Conservation (phyloP, 2,113 vertebrate genomes). For the Leucopsar rothschildi region DNA sequence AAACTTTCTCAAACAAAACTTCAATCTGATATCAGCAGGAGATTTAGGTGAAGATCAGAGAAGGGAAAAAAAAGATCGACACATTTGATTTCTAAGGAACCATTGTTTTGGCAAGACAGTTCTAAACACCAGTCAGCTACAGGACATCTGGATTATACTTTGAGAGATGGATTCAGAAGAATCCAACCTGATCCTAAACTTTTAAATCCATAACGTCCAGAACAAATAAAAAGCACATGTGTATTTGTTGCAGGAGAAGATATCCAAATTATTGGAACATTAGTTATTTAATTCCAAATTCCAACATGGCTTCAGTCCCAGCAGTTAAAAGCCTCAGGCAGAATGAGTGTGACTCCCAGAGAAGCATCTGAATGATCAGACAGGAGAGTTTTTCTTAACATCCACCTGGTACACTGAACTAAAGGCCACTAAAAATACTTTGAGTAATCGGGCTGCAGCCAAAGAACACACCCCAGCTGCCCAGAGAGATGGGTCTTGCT, state of each 20-base stretch:
- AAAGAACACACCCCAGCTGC: background rate
- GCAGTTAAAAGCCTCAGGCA: background rate
- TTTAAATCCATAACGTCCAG: background rate
- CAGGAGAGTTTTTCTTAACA: background rate
- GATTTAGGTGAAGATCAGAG: background rate
- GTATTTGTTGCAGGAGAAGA: background rate
- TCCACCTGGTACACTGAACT: background rate
- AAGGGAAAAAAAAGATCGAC: background rate
- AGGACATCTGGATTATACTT: background rate
- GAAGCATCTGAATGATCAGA: background rate
- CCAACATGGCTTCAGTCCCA: background rate
- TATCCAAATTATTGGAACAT: background rate
- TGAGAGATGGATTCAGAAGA: background rate
- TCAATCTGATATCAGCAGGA: background rate
- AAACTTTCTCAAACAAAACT: background rate
- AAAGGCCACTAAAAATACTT: background rate
- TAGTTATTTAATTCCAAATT: background rate
- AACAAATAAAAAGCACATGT: background rate
- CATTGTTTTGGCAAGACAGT: background rate
- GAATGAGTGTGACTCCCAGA: background rate
- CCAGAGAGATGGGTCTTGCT: background rate
- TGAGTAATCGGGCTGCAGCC: background rate
- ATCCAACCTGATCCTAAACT: background rate
- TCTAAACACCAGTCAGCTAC: background rate
- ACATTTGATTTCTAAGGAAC: background rate